Evolutionary conservation across 2,797 vertebrate species (phyloP).

Genomic region (Valencia hispanica): DNA sequence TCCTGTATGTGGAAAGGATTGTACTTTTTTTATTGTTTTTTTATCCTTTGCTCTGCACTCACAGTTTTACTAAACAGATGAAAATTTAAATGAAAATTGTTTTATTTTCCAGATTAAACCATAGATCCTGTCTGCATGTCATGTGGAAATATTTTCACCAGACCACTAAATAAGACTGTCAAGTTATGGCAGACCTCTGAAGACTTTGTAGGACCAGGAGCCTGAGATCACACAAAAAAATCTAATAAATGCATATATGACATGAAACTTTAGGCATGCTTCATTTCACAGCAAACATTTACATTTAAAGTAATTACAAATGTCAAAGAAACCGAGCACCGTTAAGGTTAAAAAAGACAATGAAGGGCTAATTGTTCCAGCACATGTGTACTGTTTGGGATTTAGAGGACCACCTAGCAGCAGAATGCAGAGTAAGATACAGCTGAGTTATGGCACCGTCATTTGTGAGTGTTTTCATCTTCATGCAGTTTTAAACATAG

Average conservation of each 20-base stretch:
- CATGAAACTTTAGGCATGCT: slow-evolving; percentile 15
- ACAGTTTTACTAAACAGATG: neutral
- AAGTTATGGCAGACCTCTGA: slow-evolving; percentile 18
- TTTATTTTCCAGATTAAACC: neutral
- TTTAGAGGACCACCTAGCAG: slow-evolving; percentile 15
- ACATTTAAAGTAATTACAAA: slow-evolving; percentile 44
- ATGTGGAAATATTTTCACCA: slow-evolving; percentile 38
- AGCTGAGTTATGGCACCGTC: slow-evolving; percentile 54
- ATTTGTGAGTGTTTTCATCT: slow-evolving; percentile 3
- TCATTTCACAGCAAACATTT: slow-evolving; percentile 19
- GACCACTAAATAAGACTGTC: slow-evolving; percentile 5
- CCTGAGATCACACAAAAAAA: slow-evolving; percentile 33
- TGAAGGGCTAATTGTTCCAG: neutral
- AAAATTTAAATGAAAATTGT: too few relatives aligned
- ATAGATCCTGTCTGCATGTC: slow-evolving; percentile 12
- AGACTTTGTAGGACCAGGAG: slow-evolving; percentile 7
- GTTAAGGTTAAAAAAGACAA: slow-evolving; percentile 59
- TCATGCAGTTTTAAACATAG: slow-evolving; percentile 13
- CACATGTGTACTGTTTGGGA: neutral
- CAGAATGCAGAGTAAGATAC: slow-evolving; percentile 12
- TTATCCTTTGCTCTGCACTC: neutral
- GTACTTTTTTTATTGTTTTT: neutral
- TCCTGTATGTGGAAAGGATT: neutral
- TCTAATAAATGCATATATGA: neutral
- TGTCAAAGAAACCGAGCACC: slow-evolving; percentile 67